Conservation (phyloP, 2,888 invertebrate species). For the Teleogryllus oceanicus region DNA sequence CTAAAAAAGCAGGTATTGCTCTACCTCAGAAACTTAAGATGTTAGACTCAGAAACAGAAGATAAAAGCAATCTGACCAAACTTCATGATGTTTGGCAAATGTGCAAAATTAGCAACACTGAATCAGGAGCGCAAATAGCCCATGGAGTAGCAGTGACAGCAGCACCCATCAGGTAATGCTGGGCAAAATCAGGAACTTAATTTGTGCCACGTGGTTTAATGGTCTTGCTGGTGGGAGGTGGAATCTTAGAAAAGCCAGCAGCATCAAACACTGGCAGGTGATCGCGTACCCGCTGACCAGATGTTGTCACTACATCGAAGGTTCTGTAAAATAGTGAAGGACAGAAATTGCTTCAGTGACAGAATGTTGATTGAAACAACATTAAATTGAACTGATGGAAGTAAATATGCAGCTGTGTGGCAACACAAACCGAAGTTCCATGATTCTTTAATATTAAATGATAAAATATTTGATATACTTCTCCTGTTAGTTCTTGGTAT, state of each 20-base stretch:
- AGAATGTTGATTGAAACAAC: constrained; percentile 42
- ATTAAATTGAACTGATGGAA: too few species aligned
- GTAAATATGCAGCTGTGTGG: too few species aligned
- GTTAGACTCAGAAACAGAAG: not conserved
- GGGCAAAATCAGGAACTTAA: not conserved
- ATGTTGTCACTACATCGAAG: constrained; percentile 62
- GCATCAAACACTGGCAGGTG: constrained; percentile 80
- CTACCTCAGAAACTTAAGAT: not conserved
- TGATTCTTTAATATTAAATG: too few species aligned
- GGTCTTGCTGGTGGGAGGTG: constrained; percentile 74
- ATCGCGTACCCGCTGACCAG: constrained; percentile 61
- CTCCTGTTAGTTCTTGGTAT: too few species aligned
- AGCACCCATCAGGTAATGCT: not conserved
- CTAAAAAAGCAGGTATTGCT: not conserved
- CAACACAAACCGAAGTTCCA: too few species aligned
- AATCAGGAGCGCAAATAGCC: not conserved
- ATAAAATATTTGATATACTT: too few species aligned
- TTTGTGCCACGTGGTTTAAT: constrained; percentile 57
- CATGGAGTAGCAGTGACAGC: constrained; percentile 6
- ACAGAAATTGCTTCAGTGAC: constrained; percentile 48
- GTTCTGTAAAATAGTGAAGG: constrained; percentile 51
- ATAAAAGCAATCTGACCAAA: not conserved
- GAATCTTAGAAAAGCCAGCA: constrained; percentile 77
- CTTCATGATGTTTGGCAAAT: not conserved
- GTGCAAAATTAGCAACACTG: not conserved